Evolutionary conservation across 1,140 invertebrate species (phyloP), one percentile per base, ranked within the genome.

Genomic region (Phortica variegata): DNA sequence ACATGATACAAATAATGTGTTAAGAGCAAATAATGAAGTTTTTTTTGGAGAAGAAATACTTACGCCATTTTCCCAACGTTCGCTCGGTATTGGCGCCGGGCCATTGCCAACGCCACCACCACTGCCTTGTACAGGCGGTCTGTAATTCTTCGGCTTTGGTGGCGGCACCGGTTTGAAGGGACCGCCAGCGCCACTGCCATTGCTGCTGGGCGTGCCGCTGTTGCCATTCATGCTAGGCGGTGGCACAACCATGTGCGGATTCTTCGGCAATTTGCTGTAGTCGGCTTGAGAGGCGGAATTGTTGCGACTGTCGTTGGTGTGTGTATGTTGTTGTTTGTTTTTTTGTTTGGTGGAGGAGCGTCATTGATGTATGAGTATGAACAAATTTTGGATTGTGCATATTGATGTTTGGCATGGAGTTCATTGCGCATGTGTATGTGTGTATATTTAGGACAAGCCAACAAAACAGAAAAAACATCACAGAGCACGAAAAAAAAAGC

Each of bases 101-200:
- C 58, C 59, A 9, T 61, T 65, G 40, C 63, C 71, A 43, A 69
- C 72, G 26, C 54, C 56, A 47, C 54, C 61, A 20, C 19, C 33
- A 21, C 59, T 54, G 34, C 69, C 68, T 39, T 73, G 73, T 12
- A 75, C 53, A 0, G 89, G 88, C 20, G 89, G 89, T 13, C 89
- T 84, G 68, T 93, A 93, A 75, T 92, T 92, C 69, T 92, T 92
- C 26, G 91, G 91, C 73, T 94, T 94, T 1, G 91, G 91, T 17
- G 91, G 91, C 17, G 91, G 91, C 44, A 93, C 85, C 0, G 91
- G 91, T 72, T 94, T 94, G 76, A 93, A 93, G 12, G 84, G 79
- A 23, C 63, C 63, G 41, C n/a, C n/a, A n/a, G n/a, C n/a, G 16
- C 80, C 82, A 20, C 79, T 69, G 33, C 72, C 73, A 56, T 76